phyloP scores from a whole-genome alignment of 2,888 invertebrate genomes.

The Anagyrus pseudococci region DNA sequence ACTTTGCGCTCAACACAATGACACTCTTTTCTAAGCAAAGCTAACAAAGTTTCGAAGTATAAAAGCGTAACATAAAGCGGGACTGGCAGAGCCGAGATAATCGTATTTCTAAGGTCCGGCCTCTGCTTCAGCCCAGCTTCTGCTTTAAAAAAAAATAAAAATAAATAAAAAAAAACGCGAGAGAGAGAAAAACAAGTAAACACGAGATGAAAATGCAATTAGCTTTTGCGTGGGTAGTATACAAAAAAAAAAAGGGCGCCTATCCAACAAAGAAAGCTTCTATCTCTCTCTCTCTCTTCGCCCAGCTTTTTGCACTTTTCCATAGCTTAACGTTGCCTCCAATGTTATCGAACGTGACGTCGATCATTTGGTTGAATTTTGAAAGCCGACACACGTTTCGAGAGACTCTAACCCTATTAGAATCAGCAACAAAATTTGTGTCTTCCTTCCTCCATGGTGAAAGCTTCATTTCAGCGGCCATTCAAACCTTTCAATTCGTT shows the following conservation, averaged over 20 bases:
- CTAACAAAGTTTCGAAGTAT: neutral
- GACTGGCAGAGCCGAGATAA: constrained; percentile 17
- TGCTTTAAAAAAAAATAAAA: neutral
- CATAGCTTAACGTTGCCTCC: neutral
- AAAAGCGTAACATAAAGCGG: neutral
- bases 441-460: neutral
- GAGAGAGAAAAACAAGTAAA: too few species aligned
- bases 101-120: constrained; percentile 17
- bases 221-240: too few species aligned
- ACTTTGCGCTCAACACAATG: too few species aligned
- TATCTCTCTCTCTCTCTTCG: too few species aligned
- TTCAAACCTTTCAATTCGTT: too few species aligned
- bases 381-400: neutral
- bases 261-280: too few species aligned
- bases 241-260: too few species aligned
- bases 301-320: neutral
- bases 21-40: too few species aligned
- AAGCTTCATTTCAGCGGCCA: neutral
- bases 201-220: too few species aligned
- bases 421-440: neutral
- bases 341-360: neutral
- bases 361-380: neutral
- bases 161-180: too few species aligned
- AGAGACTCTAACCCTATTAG: neutral
- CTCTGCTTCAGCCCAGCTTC: constrained; percentile 1